phyloP scores from a whole-genome alignment of 2,797 vertebrate species.

The Sarcoramphus papa region DNA sequence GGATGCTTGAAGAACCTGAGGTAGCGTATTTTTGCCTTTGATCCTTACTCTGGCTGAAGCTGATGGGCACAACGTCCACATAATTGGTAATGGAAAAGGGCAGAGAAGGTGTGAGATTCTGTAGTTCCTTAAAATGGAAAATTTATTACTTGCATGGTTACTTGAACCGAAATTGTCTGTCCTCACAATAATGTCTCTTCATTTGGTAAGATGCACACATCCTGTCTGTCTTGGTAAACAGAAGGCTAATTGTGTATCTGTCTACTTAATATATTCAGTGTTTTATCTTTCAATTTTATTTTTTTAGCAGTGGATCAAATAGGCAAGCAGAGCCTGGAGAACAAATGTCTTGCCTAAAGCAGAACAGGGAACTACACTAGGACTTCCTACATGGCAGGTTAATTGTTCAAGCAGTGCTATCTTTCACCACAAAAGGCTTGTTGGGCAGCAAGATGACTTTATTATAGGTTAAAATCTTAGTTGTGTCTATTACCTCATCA shows the following conservation, averaged over 20 bases:
- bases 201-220: background rate
- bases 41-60: background rate
- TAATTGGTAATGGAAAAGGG: background rate
- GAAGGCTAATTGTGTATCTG: background rate
- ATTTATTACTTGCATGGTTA: background rate
- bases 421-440: background rate
- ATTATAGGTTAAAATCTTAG: background rate
- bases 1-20: background rate
- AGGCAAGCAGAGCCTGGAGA: background rate
- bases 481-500: background rate
- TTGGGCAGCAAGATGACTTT: background rate
- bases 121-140: background rate
- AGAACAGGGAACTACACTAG: background rate
- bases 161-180: background rate
- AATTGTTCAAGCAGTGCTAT: background rate
- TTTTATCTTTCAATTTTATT: background rate
- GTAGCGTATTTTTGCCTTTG: background rate
- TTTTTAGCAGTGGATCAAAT: background rate
- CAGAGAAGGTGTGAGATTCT: background rate
- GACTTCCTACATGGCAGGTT: background rate
- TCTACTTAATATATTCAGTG: background rate
- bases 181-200: background rate
- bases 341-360: background rate
- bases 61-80: background rate
- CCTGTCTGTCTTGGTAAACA: background rate